phyloP scores from a whole-genome alignment of 2,797 vertebrate genomes.

The Tragopan temminckii region DNA sequence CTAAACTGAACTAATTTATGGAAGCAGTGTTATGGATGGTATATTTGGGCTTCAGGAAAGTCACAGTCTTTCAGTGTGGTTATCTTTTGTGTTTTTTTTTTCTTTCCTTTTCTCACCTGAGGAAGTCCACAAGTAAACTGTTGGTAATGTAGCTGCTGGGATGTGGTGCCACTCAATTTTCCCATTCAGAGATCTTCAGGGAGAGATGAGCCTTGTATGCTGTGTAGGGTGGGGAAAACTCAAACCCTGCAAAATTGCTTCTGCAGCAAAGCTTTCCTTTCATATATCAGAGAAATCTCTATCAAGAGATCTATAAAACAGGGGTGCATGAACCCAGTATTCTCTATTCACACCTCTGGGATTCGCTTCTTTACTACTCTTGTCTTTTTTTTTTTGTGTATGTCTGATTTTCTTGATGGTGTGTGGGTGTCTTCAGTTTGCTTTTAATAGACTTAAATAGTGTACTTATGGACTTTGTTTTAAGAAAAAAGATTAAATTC shows the following conservation, averaged over 20 bases:
- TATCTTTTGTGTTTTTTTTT: background rate
- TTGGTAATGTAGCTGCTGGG: background rate
- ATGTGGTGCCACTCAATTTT: background rate
- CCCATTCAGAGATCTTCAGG: background rate
- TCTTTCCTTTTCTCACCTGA: background rate
- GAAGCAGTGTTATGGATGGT: background rate
- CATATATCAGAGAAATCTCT: background rate
- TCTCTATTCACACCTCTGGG: rapidly evolving
- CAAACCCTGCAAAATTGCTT: background rate
- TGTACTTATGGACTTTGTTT: background rate
- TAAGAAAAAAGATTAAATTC: background rate
- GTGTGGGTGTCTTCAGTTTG: background rate
- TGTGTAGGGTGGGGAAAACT: rapidly evolving
- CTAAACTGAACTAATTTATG: background rate
- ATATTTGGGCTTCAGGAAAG: background rate
- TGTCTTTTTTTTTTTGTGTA: background rate
- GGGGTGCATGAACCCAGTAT: rapidly evolving
- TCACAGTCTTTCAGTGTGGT: rapidly evolving
- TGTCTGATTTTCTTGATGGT: background rate
- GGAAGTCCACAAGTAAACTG: background rate
- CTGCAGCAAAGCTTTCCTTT: background rate
- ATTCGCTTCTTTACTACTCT: background rate
- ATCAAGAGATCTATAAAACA: background rate
- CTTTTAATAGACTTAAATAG: background rate
- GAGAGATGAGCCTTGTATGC: background rate